Conservation (phyloP, 1,140 invertebrate genomes). For the Dysdera silvatica region DNA sequence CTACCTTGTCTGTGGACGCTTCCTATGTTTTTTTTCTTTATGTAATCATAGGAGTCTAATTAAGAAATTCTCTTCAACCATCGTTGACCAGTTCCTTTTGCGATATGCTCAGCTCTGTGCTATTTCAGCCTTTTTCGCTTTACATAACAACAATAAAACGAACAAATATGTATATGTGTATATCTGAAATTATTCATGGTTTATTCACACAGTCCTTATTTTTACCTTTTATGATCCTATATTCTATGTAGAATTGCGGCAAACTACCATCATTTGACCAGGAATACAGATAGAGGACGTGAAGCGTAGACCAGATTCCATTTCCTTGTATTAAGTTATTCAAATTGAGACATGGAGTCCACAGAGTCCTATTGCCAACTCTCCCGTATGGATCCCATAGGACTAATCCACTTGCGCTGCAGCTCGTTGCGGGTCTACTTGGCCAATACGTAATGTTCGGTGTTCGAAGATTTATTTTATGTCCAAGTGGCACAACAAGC, state of each 20-base stretch:
- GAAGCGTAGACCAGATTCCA: constrained; percentile 14
- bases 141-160: not conserved
- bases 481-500: constrained; percentile 52
- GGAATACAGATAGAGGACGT: constrained; percentile 1
- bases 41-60: too few species aligned
- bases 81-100: too few species aligned
- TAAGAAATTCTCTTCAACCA: too few species aligned
- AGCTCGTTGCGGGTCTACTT: not conserved
- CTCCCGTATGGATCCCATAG: not conserved
- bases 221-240: constrained; percentile 16
- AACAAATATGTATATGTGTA: not conserved
- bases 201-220: too few species aligned
- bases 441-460: constrained; percentile 35
- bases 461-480: constrained; percentile 47
- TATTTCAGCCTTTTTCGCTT: not conserved
- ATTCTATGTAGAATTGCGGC: constrained; percentile 6
- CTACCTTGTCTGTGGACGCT: too few species aligned
- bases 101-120: too few species aligned
- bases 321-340: not conserved
- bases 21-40: too few species aligned
- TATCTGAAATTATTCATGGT: too few species aligned
- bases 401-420: constrained; percentile 4
- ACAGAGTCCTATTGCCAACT: not conserved
- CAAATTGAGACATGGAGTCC: constrained; percentile 9
- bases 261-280: constrained; percentile 19